These are phyloP conservation scores for Lithophane socia DNA, from an alignment of 2,888 invertebrate species.

Conservation along the genomic window DNA sequence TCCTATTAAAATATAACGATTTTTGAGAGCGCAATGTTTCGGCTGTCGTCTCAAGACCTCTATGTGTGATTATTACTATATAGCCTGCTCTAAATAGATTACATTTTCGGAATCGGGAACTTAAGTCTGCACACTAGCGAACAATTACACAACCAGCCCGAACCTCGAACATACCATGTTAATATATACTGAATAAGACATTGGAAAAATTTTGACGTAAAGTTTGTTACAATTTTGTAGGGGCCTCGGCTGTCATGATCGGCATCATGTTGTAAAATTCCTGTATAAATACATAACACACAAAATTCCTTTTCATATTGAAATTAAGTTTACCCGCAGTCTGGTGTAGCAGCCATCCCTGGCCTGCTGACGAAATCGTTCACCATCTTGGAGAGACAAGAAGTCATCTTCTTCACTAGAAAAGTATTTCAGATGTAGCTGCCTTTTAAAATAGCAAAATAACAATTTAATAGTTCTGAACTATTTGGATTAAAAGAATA, in stretches of 20 bases:
- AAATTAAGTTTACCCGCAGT: slow-evolving; percentile 58
- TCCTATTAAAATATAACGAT: not conserved
- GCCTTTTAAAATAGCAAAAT: slow-evolving; percentile 57
- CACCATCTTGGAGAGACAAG: slow-evolving; percentile 41
- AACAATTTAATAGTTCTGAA: slow-evolving; percentile 41
- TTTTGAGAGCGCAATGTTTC: not conserved
- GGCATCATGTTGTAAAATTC: not conserved
- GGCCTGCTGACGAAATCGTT: slow-evolving; percentile 37
- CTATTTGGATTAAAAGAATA: slow-evolving; percentile 8
- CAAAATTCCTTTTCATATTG: slow-evolving; percentile 44
- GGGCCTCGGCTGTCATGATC: not conserved
- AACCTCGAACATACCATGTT: not conserved
- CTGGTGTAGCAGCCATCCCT: slow-evolving; percentile 42
- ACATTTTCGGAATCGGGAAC: slow-evolving; percentile 7
- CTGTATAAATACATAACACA: slow-evolving; percentile 30
- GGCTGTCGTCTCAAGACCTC: not conserved
- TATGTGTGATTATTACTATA: not conserved
- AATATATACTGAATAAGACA: not conserved
- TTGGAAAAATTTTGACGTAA: slow-evolving; percentile 5
- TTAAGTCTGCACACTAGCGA: not conserved
- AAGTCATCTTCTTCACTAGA: slow-evolving; percentile 53
- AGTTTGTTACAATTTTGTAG: slow-evolving; percentile 1
- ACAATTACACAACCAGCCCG: not conserved
- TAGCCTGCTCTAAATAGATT: not conserved
- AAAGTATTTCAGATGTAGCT: slow-evolving; percentile 55